Conservation (phyloP, 2,113 vertebrate genomes). For the Vombatus ursinus region DNA sequence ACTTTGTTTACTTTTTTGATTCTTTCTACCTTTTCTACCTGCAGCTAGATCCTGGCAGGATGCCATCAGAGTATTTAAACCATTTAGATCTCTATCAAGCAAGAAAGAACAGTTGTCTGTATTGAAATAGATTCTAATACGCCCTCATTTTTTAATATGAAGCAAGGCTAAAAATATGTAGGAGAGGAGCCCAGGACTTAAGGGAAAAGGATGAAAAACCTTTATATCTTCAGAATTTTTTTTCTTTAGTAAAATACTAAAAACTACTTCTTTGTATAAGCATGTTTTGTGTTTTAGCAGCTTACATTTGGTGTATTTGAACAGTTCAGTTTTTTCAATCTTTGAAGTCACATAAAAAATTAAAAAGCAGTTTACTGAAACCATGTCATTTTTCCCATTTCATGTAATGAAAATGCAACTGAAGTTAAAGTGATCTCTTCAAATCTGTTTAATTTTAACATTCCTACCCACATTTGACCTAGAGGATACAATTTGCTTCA, state of each 20-base stretch:
- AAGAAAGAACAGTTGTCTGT: constrained; percentile 50
- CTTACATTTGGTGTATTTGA: neutral
- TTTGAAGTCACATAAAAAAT: neutral
- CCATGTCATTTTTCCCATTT: neutral
- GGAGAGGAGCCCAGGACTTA: neutral
- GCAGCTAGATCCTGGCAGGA: constrained; percentile 69
- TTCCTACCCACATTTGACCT: neutral
- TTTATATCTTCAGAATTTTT: neutral
- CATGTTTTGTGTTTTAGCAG: neutral
- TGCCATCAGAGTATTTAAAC: constrained; percentile 70
- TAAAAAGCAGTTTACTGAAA: neutral
- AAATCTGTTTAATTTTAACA: neutral
- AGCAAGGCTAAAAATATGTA: constrained; percentile 31
- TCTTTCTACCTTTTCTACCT: constrained; percentile 64
- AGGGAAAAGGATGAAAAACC: constrained; percentile 5
- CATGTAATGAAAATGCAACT: neutral
- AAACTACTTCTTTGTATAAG: neutral
- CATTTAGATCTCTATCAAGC: constrained; percentile 68
- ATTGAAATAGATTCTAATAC: constrained; percentile 69
- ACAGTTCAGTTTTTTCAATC: neutral
- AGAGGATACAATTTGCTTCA: neutral
- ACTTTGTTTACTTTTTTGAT: constrained; percentile 79
- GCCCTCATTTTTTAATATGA: constrained; percentile 35
- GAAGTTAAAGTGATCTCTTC: neutral
- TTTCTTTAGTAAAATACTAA: neutral